These are phyloP conservation scores for Trichogramma dendrolimi DNA, from an alignment of 2,888 invertebrate genomes.

Conservation along the genomic window DNA sequence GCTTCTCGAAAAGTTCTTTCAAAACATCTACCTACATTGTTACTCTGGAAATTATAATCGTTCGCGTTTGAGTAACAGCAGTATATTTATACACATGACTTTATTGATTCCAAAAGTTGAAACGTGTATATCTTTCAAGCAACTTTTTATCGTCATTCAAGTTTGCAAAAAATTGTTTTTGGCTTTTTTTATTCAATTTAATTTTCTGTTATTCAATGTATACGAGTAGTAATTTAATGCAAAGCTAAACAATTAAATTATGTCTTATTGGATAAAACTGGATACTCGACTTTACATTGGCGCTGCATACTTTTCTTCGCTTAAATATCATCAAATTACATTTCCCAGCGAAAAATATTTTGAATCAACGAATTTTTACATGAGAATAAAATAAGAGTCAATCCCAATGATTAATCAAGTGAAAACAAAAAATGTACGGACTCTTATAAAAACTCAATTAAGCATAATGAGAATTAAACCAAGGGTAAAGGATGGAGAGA, in stretches of 20 bases:
- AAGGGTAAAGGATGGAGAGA: neutral
- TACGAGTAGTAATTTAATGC: too few species aligned
- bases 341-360: neutral
- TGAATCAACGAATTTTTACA: neutral
- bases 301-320: neutral
- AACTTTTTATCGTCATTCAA: too few species aligned
- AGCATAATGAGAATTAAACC: conserved; percentile 15
- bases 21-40: conserved; percentile 11
- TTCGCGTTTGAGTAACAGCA: too few species aligned
- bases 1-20: conserved; percentile 11
- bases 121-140: too few species aligned
- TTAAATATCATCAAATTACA: neutral
- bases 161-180: too few species aligned
- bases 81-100: too few species aligned
- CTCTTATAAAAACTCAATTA: conserved; percentile 14
- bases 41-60: too few species aligned
- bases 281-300: neutral
- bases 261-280: too few species aligned
- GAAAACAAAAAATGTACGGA: conserved; percentile 5
- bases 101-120: too few species aligned
- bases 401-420: neutral
- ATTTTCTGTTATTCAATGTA: too few species aligned
- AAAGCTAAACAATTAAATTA: too few species aligned
- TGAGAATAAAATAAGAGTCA: neutral
- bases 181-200: too few species aligned